These are phyloP conservation scores for Ranitomeya imitator DNA, from an alignment of 2,113 vertebrate genomes.

Conservation along the genomic window DNA sequence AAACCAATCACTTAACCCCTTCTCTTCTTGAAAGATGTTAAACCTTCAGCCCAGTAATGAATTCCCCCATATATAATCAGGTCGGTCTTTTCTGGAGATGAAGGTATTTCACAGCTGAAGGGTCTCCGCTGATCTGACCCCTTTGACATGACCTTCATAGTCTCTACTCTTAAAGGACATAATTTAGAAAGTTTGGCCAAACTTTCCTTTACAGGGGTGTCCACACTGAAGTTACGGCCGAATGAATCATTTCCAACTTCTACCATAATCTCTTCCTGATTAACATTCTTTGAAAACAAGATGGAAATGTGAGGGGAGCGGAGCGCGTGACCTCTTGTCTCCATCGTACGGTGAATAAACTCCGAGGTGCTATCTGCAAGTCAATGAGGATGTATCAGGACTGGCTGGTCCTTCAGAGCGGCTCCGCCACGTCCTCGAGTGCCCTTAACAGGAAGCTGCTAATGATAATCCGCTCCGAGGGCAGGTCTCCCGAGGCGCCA, in stretches of 20 bases:
- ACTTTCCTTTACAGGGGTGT: neutral
- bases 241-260: constrained; percentile 12
- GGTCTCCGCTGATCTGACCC: neutral
- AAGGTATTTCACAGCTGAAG: neutral
- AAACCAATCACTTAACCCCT: too few species aligned
- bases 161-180: neutral
- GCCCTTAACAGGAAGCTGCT: neutral
- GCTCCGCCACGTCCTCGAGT: constrained; percentile 3
- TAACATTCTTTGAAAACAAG: constrained; percentile 43
- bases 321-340: constrained; percentile 45
- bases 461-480: neutral
- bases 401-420: neutral
- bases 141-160: neutral
- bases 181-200: neutral
- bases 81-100: neutral
- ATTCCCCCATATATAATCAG: neutral
- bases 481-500: neutral
- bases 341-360: constrained; percentile 31
- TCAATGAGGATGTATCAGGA: constrained; percentile 33
- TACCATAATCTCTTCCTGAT: constrained; percentile 12
- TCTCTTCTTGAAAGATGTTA: too few species aligned
- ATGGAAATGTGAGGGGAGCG: constrained; percentile 36
- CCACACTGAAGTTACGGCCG: neutral
- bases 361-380: constrained; percentile 31
- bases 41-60: too few species aligned